These are phyloP conservation scores for Melanotus villosus DNA, from an alignment of 2,888 invertebrate genomes.

Conservation along the genomic window DNA sequence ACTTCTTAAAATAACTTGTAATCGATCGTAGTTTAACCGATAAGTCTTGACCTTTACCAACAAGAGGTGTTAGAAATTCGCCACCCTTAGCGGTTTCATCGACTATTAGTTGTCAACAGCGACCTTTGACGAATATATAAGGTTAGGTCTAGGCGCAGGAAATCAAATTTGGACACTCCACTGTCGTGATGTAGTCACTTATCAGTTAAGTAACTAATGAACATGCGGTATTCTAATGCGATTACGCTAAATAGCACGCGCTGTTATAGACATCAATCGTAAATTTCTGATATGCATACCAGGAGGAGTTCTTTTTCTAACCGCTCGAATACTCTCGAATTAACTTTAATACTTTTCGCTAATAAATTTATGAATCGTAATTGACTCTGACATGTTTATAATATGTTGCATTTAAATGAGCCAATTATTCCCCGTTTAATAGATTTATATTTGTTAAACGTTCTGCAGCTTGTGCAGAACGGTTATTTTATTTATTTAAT, in stretches of 20 bases:
- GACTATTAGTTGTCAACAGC: neutral
- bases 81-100: neutral
- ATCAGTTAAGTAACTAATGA: constrained; percentile 43
- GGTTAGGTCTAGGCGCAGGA: constrained; percentile 19
- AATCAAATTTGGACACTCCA: constrained; percentile 38
- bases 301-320: neutral
- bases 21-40: too few species aligned
- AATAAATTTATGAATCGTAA: constrained; percentile 13
- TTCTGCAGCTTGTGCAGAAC: neutral
- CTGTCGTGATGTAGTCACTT: constrained; percentile 34
- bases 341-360: constrained; percentile 4
- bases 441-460: neutral
- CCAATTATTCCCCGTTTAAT: constrained; percentile 1
- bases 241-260: constrained; percentile 25
- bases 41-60: neutral
- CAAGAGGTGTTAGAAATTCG: neutral
- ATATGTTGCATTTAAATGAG: constrained; percentile 2
- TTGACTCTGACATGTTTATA: constrained; percentile 8
- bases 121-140: constrained; percentile 11
- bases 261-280: constrained; percentile 29
- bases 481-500: neutral
- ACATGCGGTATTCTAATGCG: constrained; percentile 41
- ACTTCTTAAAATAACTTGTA: too few species aligned
- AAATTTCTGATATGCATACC: constrained; percentile 1
- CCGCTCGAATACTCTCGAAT: neutral